phyloP scores from a whole-genome alignment of 2,797 vertebrate species.

The Picus viridis region DNA sequence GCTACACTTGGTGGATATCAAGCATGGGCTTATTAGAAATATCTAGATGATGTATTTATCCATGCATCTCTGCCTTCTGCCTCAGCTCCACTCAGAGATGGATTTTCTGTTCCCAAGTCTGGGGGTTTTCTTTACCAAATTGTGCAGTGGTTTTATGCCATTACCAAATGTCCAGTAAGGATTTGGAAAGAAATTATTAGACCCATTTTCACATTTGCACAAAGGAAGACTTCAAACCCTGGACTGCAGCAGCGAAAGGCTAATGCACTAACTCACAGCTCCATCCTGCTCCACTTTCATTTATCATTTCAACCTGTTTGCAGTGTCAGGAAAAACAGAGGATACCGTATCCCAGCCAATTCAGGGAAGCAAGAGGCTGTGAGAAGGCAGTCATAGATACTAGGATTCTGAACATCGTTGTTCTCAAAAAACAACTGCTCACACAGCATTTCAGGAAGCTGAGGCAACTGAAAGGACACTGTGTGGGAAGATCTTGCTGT shows the following conservation, averaged over 20 bases:
- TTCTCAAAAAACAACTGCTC: neutral
- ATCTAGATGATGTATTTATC: neutral
- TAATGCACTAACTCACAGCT: constrained; percentile 13
- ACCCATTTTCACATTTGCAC: constrained; percentile 15
- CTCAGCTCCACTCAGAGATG: neutral
- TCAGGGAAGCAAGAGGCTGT: constrained; percentile 5
- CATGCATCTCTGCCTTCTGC: neutral
- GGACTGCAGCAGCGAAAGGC: neutral
- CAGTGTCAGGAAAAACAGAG: constrained; percentile 44
- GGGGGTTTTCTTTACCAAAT: neutral
- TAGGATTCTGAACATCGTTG: neutral
- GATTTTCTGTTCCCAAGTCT: neutral
- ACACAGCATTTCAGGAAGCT: neutral
- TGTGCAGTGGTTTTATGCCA: neutral
- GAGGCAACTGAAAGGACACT: fast-evolving
- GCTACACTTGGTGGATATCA: constrained; percentile 12
- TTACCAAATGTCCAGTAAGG: neutral
- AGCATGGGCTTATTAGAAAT: constrained; percentile 38
- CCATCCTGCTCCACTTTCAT: neutral
- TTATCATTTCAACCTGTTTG: constrained; percentile 46
- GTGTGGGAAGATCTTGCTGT: neutral
- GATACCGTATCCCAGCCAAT: neutral
- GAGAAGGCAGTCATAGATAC: neutral
- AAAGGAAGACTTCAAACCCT: constrained; percentile 8
- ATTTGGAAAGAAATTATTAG: neutral